These are phyloP conservation scores for Oncorhynchus nerka DNA, from an alignment of 2,113 vertebrate genomes.

Conservation along the genomic window DNA sequence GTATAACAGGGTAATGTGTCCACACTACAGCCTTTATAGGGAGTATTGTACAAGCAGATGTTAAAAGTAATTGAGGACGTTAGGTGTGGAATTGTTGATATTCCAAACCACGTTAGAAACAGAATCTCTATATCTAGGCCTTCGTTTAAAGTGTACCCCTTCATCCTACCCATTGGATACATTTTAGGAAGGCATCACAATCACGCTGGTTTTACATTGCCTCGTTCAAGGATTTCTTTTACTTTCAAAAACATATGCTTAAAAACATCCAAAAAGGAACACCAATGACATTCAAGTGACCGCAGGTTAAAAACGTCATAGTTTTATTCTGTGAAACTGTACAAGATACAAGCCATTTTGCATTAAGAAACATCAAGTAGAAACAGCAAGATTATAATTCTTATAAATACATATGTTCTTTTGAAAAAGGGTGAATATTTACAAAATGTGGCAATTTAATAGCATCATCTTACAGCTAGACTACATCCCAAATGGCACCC, in stretches of 20 bases:
- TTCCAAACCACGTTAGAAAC: not conserved
- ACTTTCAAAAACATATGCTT: not conserved
- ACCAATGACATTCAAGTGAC: slow-evolving; percentile 6
- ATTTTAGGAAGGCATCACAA: not conserved
- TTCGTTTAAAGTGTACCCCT: not conserved
- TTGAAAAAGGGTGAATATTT: slow-evolving; percentile 79
- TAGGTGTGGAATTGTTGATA: not conserved
- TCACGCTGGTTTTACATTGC: not conserved
- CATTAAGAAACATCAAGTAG: slow-evolving; percentile 66
- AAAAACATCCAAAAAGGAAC: too few species aligned
- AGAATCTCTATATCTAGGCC: not conserved
- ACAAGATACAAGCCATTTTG: slow-evolving; percentile 77
- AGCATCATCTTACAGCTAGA: slow-evolving; percentile 58
- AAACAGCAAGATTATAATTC: slow-evolving; percentile 67
- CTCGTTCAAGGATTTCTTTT: not conserved
- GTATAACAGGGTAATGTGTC: not conserved
- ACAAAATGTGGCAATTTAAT: slow-evolving; percentile 75
- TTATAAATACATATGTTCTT: slow-evolving; percentile 89
- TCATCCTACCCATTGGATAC: not conserved
- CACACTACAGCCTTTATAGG: not conserved
- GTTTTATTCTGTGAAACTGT: slow-evolving; percentile 90
- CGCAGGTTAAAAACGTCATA: slow-evolving; percentile 62
- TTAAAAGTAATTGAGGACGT: not conserved
- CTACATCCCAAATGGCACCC: slow-evolving; percentile 29
- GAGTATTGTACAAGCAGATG: not conserved